phyloP scores from a whole-genome alignment of 1,140 invertebrate species.

The Conopomorpha cramerella region DNA sequence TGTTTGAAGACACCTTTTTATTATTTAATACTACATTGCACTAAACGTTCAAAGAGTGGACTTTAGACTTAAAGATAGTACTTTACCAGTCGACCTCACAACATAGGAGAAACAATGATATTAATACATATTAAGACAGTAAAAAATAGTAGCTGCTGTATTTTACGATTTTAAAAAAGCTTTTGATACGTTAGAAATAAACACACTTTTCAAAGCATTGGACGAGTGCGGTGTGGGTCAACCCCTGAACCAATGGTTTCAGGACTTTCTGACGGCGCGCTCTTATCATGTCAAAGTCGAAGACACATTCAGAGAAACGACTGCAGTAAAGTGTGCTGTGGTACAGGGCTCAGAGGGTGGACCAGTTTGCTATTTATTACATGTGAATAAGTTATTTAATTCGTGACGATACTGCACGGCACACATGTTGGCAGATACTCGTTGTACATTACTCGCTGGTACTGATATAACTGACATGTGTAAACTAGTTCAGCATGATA shows the following conservation, averaged over 20 bases:
- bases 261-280: too few species aligned
- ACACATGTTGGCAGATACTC: conserved; percentile 5
- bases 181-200: conserved; percentile 8
- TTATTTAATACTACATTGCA: too few species aligned
- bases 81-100: too few species aligned
- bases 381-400: conserved; percentile 8
- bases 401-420: conserved; percentile 1
- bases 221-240: conserved; percentile 6
- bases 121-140: not conserved
- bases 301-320: too few species aligned
- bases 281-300: too few species aligned
- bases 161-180: conserved; percentile 7
- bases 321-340: too few species aligned
- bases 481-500: conserved; percentile 5
- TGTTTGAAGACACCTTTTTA: too few species aligned
- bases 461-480: conserved; percentile 2
- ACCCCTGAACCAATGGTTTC: conserved; percentile 9
- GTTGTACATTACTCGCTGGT: conserved; percentile 3
- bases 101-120: too few species aligned
- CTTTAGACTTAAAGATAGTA: too few species aligned
- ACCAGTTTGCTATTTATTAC: conserved; percentile 7
- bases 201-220: conserved; percentile 7
- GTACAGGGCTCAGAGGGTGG: conserved; percentile 9
- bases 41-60: too few species aligned
- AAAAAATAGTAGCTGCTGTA: conserved; percentile 3